Base-by-base conservation (phyloP, 1,140 invertebrate genomes). In the Tetraneura akinire region DNA sequence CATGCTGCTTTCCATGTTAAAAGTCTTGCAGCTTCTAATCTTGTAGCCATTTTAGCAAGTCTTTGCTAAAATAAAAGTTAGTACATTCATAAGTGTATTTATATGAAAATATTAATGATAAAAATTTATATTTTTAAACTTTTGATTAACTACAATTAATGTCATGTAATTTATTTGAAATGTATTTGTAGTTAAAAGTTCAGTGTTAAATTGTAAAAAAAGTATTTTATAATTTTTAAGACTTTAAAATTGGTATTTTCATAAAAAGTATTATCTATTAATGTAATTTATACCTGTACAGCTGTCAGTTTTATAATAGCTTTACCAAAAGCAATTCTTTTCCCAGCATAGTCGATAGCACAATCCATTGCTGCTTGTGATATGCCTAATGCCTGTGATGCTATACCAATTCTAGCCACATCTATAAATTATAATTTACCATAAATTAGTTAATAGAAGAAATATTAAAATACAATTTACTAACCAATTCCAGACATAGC, bases 311-410 rank as follows among this genome's bases (percentile, higher is more conserved):
- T 90, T 10, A 87, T 82, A 80, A 91, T 90, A 0, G 89, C 86
- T 57, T 84, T 78, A 42, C 88, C 88, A 85, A 91, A 91, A 5
- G 89, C 87, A 37, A 86, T 83, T 82, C 90, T 86, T 82, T 90
- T 89, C 51, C 85, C 83, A 10, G 89, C 87, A 85, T 91, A 91
- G 42, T 90, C 87, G 51, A 91, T 85, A 13, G 90, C 90, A 86
- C 88, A 89, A 80, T 91, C 90, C 29, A 91, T 83, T 11, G 90
- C 86, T 53, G 89, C 89, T 85, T 89, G 84, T 6, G 85, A 87
- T 80, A 88, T 88, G 29, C 87, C 88, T 29, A 90, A 80, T 42
- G 87, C 88, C 83, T 90, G 88, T 6, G 85, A 84, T 16, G 88
- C 88, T 80, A 90, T 87, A 13, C 88, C 88, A 80, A 90, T 89